phyloP scores from a whole-genome alignment of 2,888 invertebrate genomes.

The Drosophila pseudotalamancana region DNA sequence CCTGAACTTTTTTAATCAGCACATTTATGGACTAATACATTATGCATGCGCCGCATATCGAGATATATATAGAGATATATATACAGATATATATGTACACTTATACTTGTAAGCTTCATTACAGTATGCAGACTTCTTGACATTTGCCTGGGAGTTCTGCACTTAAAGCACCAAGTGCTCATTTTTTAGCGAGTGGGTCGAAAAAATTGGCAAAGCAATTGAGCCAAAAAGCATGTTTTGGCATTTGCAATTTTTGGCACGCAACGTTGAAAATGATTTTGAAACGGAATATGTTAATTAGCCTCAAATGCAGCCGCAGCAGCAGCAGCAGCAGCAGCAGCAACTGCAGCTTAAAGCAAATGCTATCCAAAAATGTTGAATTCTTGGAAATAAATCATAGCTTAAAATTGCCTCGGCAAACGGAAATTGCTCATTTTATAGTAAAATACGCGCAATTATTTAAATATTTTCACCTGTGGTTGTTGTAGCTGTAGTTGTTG shows the following conservation, averaged over 20 bases:
- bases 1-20: conserved; percentile 52
- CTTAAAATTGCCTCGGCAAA: conserved; percentile 60
- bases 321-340: neutral
- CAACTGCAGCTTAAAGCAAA: conserved; percentile 29
- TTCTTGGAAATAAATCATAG: conserved; percentile 43
- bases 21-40: conserved; percentile 65
- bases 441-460: conserved; percentile 72
- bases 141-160: conserved; percentile 50
- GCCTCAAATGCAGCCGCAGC: conserved; percentile 44
- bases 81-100: neutral
- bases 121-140: conserved; percentile 66
- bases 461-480: conserved; percentile 70
- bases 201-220: conserved; percentile 67
- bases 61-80: conserved; percentile 4
- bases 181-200: conserved; percentile 35
- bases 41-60: conserved; percentile 55
- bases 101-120: conserved; percentile 20
- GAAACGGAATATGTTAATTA: conserved; percentile 76
- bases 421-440: conserved; percentile 75
- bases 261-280: conserved; percentile 66
- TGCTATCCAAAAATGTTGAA: conserved; percentile 43
- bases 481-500: conserved; percentile 15
- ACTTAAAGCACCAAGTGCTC: conserved; percentile 10
- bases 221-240: conserved; percentile 70
- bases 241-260: conserved; percentile 77